Percentiles rank a stretch among this genome's conserved stretches.
phyloP scores from a whole-genome alignment of 2,113 vertebrate species.

The Phyllostomus hastatus region DNA sequence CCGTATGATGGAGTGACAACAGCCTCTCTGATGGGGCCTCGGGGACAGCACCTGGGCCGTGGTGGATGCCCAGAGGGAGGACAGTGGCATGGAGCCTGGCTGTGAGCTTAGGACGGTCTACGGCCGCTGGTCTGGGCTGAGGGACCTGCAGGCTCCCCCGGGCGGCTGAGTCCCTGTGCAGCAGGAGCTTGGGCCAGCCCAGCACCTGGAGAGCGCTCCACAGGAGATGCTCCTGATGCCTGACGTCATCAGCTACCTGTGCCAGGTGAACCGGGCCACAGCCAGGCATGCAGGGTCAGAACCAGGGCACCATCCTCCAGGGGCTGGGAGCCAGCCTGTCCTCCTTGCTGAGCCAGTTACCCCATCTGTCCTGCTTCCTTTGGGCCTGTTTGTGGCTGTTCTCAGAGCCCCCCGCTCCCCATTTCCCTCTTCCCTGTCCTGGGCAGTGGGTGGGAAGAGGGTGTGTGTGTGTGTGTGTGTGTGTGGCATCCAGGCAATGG shows the following conservation, averaged over 20 bases:
- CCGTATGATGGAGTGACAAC: rapidly evolving
- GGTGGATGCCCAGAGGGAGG: no score
- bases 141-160: background rate
- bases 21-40: background rate
- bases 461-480: background rate
- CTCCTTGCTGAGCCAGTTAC: background rate
- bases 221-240: no score
- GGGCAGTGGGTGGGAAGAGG: background rate
- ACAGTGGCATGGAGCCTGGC: background rate
- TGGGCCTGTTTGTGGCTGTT: background rate
- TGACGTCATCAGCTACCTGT: no score
- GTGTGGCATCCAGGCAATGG: conserved; percentile 44
- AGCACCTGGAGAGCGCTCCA: background rate
- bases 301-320: background rate
- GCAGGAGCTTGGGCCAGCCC: background rate
- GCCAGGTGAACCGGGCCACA: background rate
- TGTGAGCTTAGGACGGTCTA: background rate
- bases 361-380: background rate
- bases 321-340: background rate
- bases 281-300: background rate
- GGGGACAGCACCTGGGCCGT: rapidly evolving
- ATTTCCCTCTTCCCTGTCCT: background rate
- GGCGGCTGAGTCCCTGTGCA: rapidly evolving
- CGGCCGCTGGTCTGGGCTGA: rapidly evolving
- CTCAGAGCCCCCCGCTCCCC: background rate